Evolutionary conservation across 2,113 vertebrate genomes (phyloP), one percentile per base, ranked within the genome.

Genomic region (Dromaius novaehollandiae): DNA sequence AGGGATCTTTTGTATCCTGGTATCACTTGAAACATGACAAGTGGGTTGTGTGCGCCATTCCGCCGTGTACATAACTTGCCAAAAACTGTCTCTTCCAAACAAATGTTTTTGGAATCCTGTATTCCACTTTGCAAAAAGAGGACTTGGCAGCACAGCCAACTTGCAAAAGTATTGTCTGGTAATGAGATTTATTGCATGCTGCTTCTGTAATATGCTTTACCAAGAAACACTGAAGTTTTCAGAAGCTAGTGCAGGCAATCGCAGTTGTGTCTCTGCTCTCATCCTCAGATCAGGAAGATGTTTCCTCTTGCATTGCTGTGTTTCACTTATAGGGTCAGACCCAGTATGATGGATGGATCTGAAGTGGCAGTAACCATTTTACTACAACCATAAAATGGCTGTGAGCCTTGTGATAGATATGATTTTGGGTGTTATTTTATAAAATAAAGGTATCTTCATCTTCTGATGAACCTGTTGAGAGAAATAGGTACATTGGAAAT

Each of bases 11-110:
- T 64, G 51, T 78, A 21, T 64, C 28, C 21, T 82, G 48, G 0
- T 80, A 25, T 25, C 28, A 13, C 46, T n/a, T 73, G 75, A 64
- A 82, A 22, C 22, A 2, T 0, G 1, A 36, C 0, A 3, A 22
- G 7, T 55, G 34, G 18, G 5, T 66, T 92, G 53, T 69, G 9
- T 50, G 30, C 61, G n/a, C 32, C 21, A 21, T 65, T 28, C 51
- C 30, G 3, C 8, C 50, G 36, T 86, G 7, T 42, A 15, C 15
- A 68, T 78, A 21, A 19, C n/a, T 66, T 73, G 38, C 66, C 48
- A 80, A 50, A 88, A 94, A 11, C 22, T 65, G 36, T 4, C 9
- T 61, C 5, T 38, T 76, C n/a, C 28, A 56, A 3, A 25, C 6
- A 32, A 65, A 10, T 32, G 19, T 65, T 73, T 86, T 34, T 53